Conservation (phyloP, 2,888 invertebrate species). For the Lithophane socia region DNA sequence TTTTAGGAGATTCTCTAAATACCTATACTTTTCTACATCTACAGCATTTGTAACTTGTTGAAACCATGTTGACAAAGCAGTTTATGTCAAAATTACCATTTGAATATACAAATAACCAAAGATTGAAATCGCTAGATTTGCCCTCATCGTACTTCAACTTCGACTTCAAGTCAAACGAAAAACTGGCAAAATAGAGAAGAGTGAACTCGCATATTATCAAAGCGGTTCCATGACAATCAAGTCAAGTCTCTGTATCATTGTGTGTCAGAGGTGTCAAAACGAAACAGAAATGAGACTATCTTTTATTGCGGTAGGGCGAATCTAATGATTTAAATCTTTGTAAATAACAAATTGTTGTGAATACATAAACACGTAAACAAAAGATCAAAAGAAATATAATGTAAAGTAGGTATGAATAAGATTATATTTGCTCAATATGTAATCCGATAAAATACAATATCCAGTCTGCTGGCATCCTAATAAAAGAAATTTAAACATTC, state of each 20-base stretch:
- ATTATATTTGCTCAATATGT: background rate
- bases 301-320: background rate
- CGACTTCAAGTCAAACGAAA: background rate
- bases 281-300: background rate
- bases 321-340: background rate
- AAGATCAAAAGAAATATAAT: background rate
- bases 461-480: background rate
- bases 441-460: background rate
- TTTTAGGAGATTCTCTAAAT: conserved; percentile 57
- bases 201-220: background rate
- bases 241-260: background rate
- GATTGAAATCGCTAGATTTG: background rate
- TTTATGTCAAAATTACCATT: conserved; percentile 6
- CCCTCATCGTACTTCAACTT: background rate
- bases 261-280: background rate
- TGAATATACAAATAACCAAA: background rate
- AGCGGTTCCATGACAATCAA: background rate
- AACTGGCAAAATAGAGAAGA: background rate
- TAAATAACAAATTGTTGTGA: background rate
- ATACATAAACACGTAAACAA: background rate
- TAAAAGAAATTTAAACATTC: background rate
- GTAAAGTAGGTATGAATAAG: background rate
- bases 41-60: background rate
- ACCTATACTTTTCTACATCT: conserved; percentile 24
- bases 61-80: background rate